phyloP scores from a whole-genome alignment of 2,888 invertebrate species.

The Amaurobius ferox region DNA sequence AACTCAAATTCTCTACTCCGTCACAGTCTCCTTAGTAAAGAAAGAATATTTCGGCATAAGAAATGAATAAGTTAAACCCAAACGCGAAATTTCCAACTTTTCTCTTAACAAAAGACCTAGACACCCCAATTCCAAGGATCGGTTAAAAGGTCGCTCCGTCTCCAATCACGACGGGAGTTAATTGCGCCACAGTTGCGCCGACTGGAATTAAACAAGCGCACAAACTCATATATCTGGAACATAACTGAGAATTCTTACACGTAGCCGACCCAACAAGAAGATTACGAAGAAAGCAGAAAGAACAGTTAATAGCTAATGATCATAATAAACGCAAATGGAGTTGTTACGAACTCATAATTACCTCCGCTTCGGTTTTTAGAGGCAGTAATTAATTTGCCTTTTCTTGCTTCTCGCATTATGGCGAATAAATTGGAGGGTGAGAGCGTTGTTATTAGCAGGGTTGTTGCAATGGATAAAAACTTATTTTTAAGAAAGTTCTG shows the following conservation, averaged over 20 bases:
- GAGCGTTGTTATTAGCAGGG: neutral
- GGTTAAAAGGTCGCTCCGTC: neutral
- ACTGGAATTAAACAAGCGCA: neutral
- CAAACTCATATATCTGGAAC: neutral
- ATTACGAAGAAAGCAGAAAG: neutral
- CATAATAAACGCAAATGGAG: neutral
- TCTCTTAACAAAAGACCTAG: too few relatives aligned
- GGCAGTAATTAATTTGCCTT: neutral
- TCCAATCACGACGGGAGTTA: neutral
- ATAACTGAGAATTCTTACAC: neutral
- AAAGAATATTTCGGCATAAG: too few relatives aligned
- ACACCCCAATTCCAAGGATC: too few relatives aligned
- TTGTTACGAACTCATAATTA: neutral
- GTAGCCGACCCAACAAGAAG: neutral
- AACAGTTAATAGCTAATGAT: neutral
- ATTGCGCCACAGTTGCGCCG: neutral
- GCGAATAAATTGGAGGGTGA: neutral
- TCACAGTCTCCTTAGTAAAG: too few relatives aligned
- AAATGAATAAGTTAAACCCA: too few relatives aligned
- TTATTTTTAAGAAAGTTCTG: too few relatives aligned
- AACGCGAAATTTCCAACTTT: too few relatives aligned
- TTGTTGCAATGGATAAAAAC: neutral
- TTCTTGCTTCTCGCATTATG: neutral
- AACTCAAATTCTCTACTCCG: too few relatives aligned
- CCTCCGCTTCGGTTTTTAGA: neutral